Evolutionary conservation across 2,113 vertebrate species (phyloP), one percentile per base, ranked within the genome.

Genomic region (Hipposideros armiger): DNA sequence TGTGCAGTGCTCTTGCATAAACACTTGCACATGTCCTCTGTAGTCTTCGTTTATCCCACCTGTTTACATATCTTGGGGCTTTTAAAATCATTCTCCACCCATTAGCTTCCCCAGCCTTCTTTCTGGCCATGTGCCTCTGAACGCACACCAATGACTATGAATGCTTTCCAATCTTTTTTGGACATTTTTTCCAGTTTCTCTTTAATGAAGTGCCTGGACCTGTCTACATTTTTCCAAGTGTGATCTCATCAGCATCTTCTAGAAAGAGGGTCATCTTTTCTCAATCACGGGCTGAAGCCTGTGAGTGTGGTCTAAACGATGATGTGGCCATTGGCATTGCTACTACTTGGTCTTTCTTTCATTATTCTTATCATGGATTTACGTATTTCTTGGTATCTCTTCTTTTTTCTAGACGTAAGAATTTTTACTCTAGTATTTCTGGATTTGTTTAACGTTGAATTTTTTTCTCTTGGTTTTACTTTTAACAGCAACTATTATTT

Each of bases 181-280:
- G 7, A 76, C 17, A 1, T 54, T 76, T 50, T 26, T 16, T 1
- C 60, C 50, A 77, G 94, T 96, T 96, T 94, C 72, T 95, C 56
- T 62, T 87, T 90, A 87, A 84, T 87, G 52, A 95, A 74, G 69
- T 97, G 66, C 54, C 84, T 85, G 54, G 58, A 76, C 15, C n/a
- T 60, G 36, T 47, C 40, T 93, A n/a, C 56, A 24, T 97, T 95
- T 97, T 94, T 92, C 76, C 62, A 95, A 78, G 15, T 56, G 47
- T 95, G 81, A 92, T 62, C 86, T 95, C 88, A 93, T 52, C 54
- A 69, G 9, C 40, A 60, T 95, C 80, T 92, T 90, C 66, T 76
- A 47, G 36, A 89, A 45, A 54, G 28, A 77, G 36, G 36, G 8
- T 87, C 19, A 90, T 47, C 72, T 96, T 62, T 92, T 90, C 56